phyloP scores from a whole-genome alignment of 2,113 vertebrate genomes.

The Mesocricetus auratus region DNA sequence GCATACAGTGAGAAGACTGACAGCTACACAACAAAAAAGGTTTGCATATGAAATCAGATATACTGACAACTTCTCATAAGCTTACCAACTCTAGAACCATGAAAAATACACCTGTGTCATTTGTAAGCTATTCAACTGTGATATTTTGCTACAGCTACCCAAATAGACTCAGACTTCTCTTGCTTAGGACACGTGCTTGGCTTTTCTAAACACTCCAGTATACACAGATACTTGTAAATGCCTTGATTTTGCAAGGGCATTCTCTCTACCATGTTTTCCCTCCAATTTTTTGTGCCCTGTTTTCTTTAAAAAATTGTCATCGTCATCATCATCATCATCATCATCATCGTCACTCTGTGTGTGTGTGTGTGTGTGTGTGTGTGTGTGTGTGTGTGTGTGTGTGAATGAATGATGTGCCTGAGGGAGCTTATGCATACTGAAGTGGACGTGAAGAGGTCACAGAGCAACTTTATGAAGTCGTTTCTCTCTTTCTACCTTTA shows the following conservation, averaged over 20 bases:
- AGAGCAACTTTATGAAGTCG: not conserved
- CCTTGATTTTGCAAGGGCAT: not conserved
- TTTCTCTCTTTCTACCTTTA: not conserved
- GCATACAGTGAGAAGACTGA: not conserved
- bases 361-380: no score
- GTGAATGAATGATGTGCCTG: no score
- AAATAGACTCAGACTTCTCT: not conserved
- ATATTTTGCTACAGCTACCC: not conserved
- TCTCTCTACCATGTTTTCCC: not conserved
- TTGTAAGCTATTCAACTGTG: not conserved
- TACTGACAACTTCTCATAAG: not conserved
- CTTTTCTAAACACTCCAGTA: not conserved
- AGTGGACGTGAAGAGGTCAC: not conserved
- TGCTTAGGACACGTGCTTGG: not conserved
- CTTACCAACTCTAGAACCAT: not conserved
- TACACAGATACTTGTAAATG: not conserved
- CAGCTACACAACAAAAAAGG: not conserved
- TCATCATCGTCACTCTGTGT: no score
- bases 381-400: no score
- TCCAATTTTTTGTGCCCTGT: not conserved
- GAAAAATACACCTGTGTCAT: not conserved
- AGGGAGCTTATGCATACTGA: not conserved
- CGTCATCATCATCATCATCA: no score
- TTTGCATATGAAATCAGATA: not conserved
- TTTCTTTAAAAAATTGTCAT: no score